These are phyloP conservation scores for Leistus spinibarbis DNA, from an alignment of 2,888 invertebrate species.

Conservation along the genomic window DNA sequence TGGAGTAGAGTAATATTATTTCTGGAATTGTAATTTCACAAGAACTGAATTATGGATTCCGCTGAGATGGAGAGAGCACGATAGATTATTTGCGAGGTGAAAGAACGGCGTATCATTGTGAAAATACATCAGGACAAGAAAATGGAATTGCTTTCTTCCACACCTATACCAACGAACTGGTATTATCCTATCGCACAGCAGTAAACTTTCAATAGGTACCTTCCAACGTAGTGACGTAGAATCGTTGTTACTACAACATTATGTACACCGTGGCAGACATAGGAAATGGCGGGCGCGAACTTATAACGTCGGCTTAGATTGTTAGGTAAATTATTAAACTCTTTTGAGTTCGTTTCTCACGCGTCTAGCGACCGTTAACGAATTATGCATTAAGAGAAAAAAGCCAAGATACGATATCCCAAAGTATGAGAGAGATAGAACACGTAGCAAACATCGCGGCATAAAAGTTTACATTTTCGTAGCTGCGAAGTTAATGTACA, in stretches of 20 bases:
- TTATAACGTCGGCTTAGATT: slow-evolving; percentile 20
- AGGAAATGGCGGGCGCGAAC: not conserved
- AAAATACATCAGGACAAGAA: slow-evolving; percentile 12
- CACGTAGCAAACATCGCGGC: slow-evolving; percentile 1
- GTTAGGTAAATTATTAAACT: slow-evolving; percentile 32
- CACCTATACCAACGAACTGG: not conserved
- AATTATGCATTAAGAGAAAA: slow-evolving; percentile 33
- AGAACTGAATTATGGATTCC: slow-evolving; percentile 42
- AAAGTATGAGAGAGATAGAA: not conserved
- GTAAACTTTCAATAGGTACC: slow-evolving; percentile 32
- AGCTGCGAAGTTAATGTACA: slow-evolving; percentile 12
- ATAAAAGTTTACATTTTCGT: slow-evolving; percentile 19
- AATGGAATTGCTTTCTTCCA: slow-evolving; percentile 9
- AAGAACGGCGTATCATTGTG: slow-evolving; percentile 24
- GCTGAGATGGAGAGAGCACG: slow-evolving; percentile 13
- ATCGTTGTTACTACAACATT: not conserved
- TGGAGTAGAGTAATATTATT: slow-evolving; percentile 42
- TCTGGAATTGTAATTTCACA: slow-evolving; percentile 41
- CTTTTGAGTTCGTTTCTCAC: slow-evolving; percentile 18
- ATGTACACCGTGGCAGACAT: not conserved
- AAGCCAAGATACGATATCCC: slow-evolving; percentile 17
- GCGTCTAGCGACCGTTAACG: slow-evolving; percentile 17
- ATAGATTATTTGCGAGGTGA: slow-evolving; percentile 11
- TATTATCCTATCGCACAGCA: slow-evolving; percentile 3
- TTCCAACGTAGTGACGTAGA: not conserved